Evolutionary conservation across 2,797 vertebrate genomes (phyloP).

Genomic region (Hozukius guyotensis): DNA sequence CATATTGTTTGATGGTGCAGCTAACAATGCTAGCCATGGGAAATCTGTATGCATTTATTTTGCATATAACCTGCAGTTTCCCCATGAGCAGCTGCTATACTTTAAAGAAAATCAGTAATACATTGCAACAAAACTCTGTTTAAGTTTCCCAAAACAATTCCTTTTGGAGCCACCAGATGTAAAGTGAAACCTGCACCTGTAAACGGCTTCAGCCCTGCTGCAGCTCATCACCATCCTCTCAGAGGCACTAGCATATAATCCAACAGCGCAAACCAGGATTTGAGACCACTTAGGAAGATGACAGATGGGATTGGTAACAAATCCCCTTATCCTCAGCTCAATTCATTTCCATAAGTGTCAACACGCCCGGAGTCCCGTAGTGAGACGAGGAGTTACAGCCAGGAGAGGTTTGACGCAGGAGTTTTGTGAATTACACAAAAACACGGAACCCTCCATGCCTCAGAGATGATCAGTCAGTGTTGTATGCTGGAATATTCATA

Average conservation of each 20-base stretch:
- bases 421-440: constrained; percentile 40
- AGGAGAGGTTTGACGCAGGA: constrained; percentile 27
- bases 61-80: background rate
- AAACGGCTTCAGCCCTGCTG: constrained; percentile 22
- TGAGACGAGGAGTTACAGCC: constrained; percentile 21
- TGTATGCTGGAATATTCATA: background rate
- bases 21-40: background rate
- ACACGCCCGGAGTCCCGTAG: constrained; percentile 43
- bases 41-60: background rate
- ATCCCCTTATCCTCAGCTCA: constrained; percentile 74
- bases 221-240: constrained; percentile 61
- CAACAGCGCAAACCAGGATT: constrained; percentile 60
- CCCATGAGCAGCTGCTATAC: background rate
- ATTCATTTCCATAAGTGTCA: constrained; percentile 77
- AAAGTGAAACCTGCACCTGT: constrained; percentile 42
- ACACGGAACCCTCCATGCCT: background rate
- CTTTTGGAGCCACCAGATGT: background rate
- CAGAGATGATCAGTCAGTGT: background rate
- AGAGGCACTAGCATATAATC: constrained; percentile 55
- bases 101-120: background rate
- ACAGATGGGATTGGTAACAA: constrained; percentile 77
- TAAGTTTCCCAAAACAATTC: background rate
- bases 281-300: constrained; percentile 77
- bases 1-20: background rate
- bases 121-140: background rate